phyloP scores from a whole-genome alignment of 2,888 invertebrate genomes.

The Trachelus stipa region DNA sequence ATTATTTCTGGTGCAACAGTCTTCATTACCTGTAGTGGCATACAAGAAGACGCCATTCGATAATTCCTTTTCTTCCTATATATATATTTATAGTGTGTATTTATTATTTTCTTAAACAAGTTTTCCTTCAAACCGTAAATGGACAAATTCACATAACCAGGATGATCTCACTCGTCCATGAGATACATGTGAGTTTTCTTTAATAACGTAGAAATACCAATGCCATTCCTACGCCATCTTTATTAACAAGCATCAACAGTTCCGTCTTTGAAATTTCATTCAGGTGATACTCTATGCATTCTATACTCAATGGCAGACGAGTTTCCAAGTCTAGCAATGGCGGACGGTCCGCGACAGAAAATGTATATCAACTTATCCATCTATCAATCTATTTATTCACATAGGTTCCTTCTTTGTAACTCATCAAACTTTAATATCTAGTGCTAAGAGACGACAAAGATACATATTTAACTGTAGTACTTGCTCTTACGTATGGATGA shows the following conservation, averaged over 20 bases:
- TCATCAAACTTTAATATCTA: background rate
- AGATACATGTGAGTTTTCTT: background rate
- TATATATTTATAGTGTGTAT: background rate
- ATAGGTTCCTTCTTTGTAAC: background rate
- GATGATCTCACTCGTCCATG: background rate
- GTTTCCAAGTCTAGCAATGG: background rate
- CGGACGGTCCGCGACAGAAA: background rate
- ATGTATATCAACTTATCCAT: background rate
- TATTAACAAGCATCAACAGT: background rate
- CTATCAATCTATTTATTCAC: background rate
- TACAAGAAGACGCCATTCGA: background rate
- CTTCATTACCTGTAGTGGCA: background rate
- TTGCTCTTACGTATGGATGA: background rate
- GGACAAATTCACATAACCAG: background rate
- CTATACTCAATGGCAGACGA: background rate
- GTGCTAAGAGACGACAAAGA: background rate
- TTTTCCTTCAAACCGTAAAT: background rate
- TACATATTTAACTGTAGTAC: background rate
- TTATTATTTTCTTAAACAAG: background rate
- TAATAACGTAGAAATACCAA: background rate
- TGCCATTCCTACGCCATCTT: background rate
- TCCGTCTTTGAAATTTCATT: background rate
- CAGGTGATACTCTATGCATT: background rate
- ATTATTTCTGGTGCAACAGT: background rate
- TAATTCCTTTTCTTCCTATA: background rate